Conservation (phyloP, 2,888 invertebrate species). For the Cerceris rybyensis region DNA sequence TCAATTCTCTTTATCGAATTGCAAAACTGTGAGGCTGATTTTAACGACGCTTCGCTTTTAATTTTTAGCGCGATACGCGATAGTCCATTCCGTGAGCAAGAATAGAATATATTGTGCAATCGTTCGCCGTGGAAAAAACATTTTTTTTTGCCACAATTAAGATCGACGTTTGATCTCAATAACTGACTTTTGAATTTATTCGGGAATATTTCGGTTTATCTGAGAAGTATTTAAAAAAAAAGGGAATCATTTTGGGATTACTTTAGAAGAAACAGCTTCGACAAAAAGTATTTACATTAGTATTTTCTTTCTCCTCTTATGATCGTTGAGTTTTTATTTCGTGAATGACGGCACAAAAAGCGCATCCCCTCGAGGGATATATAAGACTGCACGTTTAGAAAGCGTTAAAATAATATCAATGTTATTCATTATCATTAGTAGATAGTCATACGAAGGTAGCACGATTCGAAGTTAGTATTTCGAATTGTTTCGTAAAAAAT, state of each 20-base stretch:
- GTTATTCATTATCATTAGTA: too few relatives aligned
- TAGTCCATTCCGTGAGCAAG: too few relatives aligned
- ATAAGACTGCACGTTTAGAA: constrained; percentile 36
- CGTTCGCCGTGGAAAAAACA: too few relatives aligned
- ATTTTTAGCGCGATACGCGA: background rate
- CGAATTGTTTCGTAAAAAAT: background rate
- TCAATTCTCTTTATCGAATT: background rate
- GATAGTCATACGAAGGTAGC: too few relatives aligned
- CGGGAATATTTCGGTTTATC: background rate
- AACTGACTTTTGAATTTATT: background rate
- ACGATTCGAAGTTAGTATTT: background rate
- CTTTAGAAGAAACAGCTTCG: too few relatives aligned
- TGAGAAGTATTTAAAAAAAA: too few relatives aligned
- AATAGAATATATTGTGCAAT: too few relatives aligned
- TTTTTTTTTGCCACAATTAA: too few relatives aligned
- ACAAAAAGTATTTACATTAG: background rate
- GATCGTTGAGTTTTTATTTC: constrained; percentile 13
- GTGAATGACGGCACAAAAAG: constrained; percentile 11
- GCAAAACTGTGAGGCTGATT: background rate
- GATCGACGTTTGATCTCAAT: background rate
- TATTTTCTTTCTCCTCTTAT: background rate
- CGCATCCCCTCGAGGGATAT: constrained; percentile 8
- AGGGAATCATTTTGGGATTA: too few relatives aligned
- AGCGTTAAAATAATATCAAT: constrained; percentile 12
- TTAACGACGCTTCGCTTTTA: background rate